These are phyloP conservation scores for Agapetus fuscipes DNA, from an alignment of 2,888 invertebrate genomes.

Conservation along the genomic window DNA sequence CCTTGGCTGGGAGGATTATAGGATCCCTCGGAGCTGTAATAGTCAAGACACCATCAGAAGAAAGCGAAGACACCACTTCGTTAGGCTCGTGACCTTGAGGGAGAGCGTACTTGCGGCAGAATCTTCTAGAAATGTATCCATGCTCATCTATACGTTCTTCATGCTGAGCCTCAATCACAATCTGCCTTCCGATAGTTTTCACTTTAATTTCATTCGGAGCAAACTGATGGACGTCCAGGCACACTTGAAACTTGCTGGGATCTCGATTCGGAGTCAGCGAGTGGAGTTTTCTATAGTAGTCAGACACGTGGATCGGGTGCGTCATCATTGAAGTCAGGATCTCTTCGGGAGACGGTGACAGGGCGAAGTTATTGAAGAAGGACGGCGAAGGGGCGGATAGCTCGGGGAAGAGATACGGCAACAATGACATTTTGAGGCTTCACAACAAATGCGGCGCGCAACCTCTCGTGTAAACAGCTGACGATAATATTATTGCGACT, in stretches of 20 bases:
- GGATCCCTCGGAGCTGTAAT: conserved; percentile 51
- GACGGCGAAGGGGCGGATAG: too few relatives aligned
- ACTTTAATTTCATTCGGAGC: conserved; percentile 70
- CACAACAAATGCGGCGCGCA: too few relatives aligned
- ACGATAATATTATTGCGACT: too few relatives aligned
- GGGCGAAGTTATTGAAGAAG: too few relatives aligned
- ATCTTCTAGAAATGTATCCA: conserved; percentile 65
- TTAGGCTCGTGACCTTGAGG: conserved; percentile 69
- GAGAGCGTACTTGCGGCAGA: conserved; percentile 62
- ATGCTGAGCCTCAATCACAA: conserved; percentile 70
- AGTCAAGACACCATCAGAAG: conserved; percentile 64
- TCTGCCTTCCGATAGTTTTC: conserved; percentile 61
- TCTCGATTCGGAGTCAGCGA: conserved; percentile 41
- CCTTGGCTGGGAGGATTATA: conserved; percentile 26
- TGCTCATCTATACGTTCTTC: conserved; percentile 65
- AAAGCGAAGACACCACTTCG: conserved; percentile 62
- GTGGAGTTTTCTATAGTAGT: conserved; percentile 1
- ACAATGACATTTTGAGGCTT: too few relatives aligned
- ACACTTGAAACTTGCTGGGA: conserved; percentile 61
- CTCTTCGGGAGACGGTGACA: too few relatives aligned
- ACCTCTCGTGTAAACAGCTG: too few relatives aligned
- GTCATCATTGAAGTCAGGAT: too few relatives aligned
- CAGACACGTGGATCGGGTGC: background rate
- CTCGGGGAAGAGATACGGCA: too few relatives aligned
- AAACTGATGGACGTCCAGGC: conserved; percentile 69